Conservation (phyloP, 2,113 vertebrate genomes). For the Centropus unirufus region DNA sequence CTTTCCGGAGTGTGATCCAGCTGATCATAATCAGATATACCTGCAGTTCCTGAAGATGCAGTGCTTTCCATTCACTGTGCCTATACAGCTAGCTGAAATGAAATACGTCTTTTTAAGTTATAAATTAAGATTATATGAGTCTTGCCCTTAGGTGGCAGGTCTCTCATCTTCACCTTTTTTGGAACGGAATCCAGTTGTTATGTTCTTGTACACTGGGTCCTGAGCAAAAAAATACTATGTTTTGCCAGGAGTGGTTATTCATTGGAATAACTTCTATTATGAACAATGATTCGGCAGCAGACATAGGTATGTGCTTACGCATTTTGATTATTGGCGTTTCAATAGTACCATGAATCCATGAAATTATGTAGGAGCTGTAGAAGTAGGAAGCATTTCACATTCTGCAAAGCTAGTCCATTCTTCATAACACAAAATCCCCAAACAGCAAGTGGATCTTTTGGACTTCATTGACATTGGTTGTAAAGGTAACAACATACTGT, state of each 20-base stretch:
- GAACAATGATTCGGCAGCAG: neutral
- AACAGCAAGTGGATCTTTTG: neutral
- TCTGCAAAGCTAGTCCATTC: neutral
- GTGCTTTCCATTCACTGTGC: neutral
- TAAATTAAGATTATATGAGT: neutral
- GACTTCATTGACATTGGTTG: neutral
- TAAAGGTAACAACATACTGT: neutral
- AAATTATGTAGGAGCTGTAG: neutral
- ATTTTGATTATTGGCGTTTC: neutral
- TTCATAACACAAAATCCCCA: neutral
- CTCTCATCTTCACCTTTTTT: neutral
- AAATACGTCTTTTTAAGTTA: neutral
- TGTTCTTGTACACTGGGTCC: neutral
- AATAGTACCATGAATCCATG: neutral
- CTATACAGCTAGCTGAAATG: neutral
- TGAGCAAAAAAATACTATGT: neutral
- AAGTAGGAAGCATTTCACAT: neutral
- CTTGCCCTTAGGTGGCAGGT: neutral
- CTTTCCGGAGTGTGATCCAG: neutral
- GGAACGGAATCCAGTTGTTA: neutral
- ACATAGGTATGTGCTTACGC: neutral
- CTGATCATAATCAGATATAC: neutral
- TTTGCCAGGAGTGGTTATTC: neutral
- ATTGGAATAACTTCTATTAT: neutral
- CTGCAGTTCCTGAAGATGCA: neutral